phyloP scores from a whole-genome alignment of 2,797 vertebrate genomes.

The Sebastes goodei region DNA sequence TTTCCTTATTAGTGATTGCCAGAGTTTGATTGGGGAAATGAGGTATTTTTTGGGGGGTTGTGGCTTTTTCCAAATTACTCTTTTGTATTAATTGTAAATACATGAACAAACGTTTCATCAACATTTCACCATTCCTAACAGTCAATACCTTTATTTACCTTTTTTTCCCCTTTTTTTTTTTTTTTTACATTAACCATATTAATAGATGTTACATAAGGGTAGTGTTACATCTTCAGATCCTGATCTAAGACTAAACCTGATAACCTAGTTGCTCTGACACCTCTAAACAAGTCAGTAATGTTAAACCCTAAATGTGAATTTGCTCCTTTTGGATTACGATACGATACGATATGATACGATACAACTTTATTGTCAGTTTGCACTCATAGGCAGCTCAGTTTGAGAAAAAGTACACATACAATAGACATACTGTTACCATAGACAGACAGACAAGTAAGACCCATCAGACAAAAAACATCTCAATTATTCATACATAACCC shows the following conservation, averaged over 20 bases:
- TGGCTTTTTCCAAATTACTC: not conserved
- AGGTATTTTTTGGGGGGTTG: not conserved
- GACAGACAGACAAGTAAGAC: no score
- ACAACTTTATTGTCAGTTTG: no score
- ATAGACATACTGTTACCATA: no score
- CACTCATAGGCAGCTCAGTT: no score
- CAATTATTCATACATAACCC: no score
- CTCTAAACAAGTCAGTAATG: not conserved
- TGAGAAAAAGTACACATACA: no score
- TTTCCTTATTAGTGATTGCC: not conserved
- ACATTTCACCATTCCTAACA: not conserved
- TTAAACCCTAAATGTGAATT: not conserved
- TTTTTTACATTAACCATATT: not conserved
- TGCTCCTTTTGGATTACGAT: not conserved
- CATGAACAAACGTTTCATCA: not conserved
- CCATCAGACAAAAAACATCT: no score
- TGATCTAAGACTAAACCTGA: not conserved
- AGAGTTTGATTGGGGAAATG: not conserved
- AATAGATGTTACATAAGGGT: not conserved
- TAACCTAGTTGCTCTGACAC: not conserved
- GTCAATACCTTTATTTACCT: not conserved
- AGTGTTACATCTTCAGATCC: not conserved
- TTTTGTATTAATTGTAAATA: not conserved
- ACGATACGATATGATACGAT: no score
- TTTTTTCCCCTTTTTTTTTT: not conserved